phyloP scores from a whole-genome alignment of 2,888 invertebrate genomes.

The Anoncus sp. region DNA sequence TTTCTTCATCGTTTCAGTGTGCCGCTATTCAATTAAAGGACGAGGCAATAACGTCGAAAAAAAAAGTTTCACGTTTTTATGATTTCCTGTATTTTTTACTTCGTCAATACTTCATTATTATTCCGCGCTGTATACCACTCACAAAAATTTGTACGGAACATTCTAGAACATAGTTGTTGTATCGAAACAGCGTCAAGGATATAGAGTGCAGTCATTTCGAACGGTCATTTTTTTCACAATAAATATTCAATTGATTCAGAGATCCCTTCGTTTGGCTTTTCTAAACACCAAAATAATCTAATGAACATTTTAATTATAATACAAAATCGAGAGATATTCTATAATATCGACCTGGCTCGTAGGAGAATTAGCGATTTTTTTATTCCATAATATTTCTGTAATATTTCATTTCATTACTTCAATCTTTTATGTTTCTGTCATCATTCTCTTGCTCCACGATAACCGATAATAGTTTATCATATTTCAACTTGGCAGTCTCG shows the following conservation, averaged over 20 bases:
- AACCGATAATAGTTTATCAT: conserved; percentile 3
- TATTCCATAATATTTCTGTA: neutral
- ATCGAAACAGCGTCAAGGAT: too few relatives aligned
- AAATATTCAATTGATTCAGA: too few relatives aligned
- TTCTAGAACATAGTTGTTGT: too few relatives aligned
- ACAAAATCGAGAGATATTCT: conserved; percentile 4
- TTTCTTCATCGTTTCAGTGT: conserved; percentile 21
- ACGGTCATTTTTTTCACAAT: too few relatives aligned
- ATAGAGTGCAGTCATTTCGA: too few relatives aligned
- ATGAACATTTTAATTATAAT: conserved; percentile 27
- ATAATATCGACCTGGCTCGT: neutral
- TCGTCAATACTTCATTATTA: neutral
- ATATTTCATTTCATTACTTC: conserved; percentile 8
- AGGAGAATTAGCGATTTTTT: neutral
- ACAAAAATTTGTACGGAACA: too few relatives aligned
- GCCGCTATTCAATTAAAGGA: conserved; percentile 41
- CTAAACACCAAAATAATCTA: neutral
- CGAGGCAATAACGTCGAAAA: conserved; percentile 19
- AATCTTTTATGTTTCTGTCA: neutral
- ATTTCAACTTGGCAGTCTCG: conserved; percentile 4
- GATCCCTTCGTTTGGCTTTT: too few relatives aligned
- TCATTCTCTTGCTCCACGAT: conserved; percentile 1
- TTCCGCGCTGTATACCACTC: too few relatives aligned
- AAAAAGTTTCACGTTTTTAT: neutral
- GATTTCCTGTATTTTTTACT: neutral